Conservation (phyloP, 1,140 invertebrate species). For the Episyrphus balteatus region DNA sequence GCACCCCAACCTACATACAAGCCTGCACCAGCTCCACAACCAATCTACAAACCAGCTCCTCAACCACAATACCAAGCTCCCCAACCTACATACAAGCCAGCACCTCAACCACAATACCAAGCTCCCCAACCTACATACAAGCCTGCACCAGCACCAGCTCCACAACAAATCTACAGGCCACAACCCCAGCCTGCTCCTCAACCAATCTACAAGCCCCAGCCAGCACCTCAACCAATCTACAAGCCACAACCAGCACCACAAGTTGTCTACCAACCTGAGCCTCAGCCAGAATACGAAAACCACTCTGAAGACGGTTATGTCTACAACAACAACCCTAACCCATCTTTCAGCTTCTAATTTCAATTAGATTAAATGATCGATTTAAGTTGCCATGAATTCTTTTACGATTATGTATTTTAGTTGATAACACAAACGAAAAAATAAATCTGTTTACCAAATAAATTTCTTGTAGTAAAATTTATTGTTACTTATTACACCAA, state of each 20-base stretch:
- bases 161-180: slow-evolving; percentile 1
- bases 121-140: too few species aligned
- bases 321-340: slow-evolving; percentile 32
- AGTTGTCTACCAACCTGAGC: not conserved
- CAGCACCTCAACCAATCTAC: slow-evolving; percentile 3
- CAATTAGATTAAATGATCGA: not conserved
- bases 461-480: too few species aligned
- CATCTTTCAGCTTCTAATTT: slow-evolving; percentile 25
- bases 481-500: too few species aligned
- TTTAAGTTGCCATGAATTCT: too few species aligned
- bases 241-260: not conserved
- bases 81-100: not conserved
- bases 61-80: not conserved
- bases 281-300: not conserved
- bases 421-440: too few species aligned
- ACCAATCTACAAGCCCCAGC: slow-evolving; percentile 4
- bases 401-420: too few species aligned
- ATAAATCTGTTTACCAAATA: too few species aligned
- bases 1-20: slow-evolving; percentile 6
- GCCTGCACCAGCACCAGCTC: slow-evolving; percentile 3
- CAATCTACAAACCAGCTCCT: slow-evolving; percentile 2
- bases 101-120: slow-evolving; percentile 7
- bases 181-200: not conserved
- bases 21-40: slow-evolving; percentile 1
- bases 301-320: slow-evolving; percentile 18